Percentiles rank a stretch among this genome's conserved stretches.
Conservation (phyloP, 2,888 invertebrate genomes). For the Drosophila ezoana region DNA sequence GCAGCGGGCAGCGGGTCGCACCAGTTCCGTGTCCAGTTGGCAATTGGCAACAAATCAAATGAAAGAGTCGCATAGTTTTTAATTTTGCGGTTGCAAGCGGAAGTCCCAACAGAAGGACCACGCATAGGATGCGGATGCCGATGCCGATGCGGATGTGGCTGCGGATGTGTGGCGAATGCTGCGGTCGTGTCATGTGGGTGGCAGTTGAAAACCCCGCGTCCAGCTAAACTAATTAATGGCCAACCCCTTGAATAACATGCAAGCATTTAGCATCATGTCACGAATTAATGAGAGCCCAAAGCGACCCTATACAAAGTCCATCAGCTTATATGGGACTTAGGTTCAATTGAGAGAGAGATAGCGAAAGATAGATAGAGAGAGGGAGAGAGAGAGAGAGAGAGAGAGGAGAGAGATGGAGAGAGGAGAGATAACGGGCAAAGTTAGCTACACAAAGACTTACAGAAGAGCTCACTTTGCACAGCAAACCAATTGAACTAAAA, state of each 20-base stretch:
- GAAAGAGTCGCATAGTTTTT: slow-evolving; percentile 18
- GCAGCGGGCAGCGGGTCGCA: not conserved
- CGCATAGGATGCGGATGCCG: not conserved
- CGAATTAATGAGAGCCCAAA: not conserved
- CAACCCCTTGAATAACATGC: not conserved
- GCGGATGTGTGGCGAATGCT: slow-evolving; percentile 8
- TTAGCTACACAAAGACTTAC: no score
- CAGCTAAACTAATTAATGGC: slow-evolving; percentile 15
- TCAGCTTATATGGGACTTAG: not conserved
- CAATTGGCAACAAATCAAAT: slow-evolving; percentile 29
- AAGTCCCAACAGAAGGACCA: slow-evolving; percentile 27
- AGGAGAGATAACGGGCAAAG: no score
- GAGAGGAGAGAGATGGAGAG: not conserved
- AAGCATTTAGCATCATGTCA: slow-evolving; percentile 9
- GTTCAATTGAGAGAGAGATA: not conserved
- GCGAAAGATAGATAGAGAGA: not conserved
- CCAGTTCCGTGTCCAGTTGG: slow-evolving; percentile 7
- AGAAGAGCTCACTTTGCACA: no score
- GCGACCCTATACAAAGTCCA: not conserved
- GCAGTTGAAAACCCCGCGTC: not conserved
- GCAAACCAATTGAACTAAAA: no score
- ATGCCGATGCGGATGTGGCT: not conserved
- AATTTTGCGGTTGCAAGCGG: slow-evolving; percentile 28
- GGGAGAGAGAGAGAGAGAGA: not conserved
- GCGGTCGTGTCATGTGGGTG: not conserved